Conservation (phyloP, 2,113 vertebrate species). For the Rhinolophus ferrumequinum region DNA sequence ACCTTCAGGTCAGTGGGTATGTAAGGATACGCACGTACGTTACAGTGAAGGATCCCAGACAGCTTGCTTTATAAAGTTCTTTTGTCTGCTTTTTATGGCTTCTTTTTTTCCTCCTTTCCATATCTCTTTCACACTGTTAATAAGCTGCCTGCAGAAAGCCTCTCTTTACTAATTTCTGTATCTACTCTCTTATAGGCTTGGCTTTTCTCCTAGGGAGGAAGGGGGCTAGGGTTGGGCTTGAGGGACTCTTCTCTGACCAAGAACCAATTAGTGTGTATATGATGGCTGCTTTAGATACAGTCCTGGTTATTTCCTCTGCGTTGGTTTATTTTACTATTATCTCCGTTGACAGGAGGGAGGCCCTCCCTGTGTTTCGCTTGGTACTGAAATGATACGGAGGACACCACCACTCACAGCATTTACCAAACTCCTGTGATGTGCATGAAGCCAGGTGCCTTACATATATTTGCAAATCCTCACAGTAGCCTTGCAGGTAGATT, state of each 20-base stretch:
- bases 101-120: not conserved
- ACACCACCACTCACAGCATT: not conserved
- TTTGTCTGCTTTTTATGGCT: not conserved
- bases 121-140: not conserved
- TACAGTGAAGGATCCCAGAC: not conserved
- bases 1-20: not conserved
- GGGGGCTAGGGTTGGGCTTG: not conserved
- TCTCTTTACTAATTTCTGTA: not conserved
- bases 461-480: not conserved
- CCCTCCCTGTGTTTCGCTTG: not conserved
- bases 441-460: not conserved
- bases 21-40: not conserved
- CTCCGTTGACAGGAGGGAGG: not conserved
- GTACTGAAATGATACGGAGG: not conserved
- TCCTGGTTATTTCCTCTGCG: not conserved
- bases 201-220: slow-evolving; percentile 10
- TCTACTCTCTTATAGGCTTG: not conserved
- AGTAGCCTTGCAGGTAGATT: not conserved
- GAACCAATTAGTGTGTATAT: not conserved
- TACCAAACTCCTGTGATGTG: not conserved
- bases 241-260: not conserved
- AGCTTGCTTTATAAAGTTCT: not conserved
- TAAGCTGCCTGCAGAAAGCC: not conserved
- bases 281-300: not conserved
- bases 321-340: not conserved